Evolutionary conservation across 2,113 vertebrate genomes (phyloP).

Genomic region (Sinosuthora webbiana): DNA sequence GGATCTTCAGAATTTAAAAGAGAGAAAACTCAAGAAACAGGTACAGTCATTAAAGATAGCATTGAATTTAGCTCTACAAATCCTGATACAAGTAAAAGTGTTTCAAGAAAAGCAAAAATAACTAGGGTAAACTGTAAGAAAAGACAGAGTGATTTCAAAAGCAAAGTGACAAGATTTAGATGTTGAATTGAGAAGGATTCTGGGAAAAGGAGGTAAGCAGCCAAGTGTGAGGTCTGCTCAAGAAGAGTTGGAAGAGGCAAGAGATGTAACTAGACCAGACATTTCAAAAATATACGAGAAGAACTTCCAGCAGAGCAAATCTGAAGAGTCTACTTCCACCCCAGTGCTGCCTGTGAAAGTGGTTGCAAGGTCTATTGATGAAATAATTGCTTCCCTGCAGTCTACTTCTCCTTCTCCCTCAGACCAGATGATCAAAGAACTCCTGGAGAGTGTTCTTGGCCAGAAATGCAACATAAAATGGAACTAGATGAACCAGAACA

Average conservation of each 20-base stretch:
- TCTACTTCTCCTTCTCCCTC: conserved; percentile 60
- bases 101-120: neutral
- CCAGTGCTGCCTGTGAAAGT: neutral
- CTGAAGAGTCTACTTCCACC: neutral
- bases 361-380: conserved; percentile 64
- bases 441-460: conserved; percentile 74
- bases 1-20: neutral
- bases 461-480: conserved; percentile 62
- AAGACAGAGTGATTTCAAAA: neutral
- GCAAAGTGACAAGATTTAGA: neutral
- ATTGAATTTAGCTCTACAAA: neutral
- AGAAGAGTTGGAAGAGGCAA: conserved; percentile 10
- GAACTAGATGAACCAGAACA: conserved; percentile 70
- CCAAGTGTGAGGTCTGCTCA: conserved; percentile 60
- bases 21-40: neutral
- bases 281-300: neutral
- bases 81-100: neutral
- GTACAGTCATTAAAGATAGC: neutral
- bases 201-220: conserved; percentile 27
- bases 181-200: neutral
- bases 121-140: neutral
- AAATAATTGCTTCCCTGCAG: conserved; percentile 75
- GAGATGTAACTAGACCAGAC: neutral
- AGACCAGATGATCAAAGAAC: conserved; percentile 71
- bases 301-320: neutral